Percentiles rank a stretch among this genome's conserved stretches.
phyloP scores from a whole-genome alignment of 2,888 invertebrate genomes.

The Tinea trinotella region DNA sequence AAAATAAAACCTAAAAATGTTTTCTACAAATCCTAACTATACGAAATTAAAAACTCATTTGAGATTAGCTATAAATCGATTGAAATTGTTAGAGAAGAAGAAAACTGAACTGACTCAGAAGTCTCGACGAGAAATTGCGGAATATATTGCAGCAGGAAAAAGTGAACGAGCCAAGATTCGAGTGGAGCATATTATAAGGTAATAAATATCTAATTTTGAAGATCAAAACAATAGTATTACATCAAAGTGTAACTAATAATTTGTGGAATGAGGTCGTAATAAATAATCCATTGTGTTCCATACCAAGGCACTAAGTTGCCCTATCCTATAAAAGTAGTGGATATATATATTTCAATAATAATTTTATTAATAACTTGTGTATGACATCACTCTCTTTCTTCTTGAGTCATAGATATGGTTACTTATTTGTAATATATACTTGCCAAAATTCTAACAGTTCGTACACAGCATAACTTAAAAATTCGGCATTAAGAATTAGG shows the following conservation, averaged over 20 bases:
- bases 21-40: constrained; percentile 93
- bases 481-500: too few species aligned
- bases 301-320: neutral
- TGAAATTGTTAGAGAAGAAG: constrained; percentile 97
- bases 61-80: constrained; percentile 90
- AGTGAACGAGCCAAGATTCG: constrained; percentile 93
- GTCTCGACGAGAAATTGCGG: constrained; percentile 96
- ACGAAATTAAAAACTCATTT: constrained; percentile 97
- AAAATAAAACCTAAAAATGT: constrained; percentile 73
- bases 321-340: neutral
- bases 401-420: too few species aligned
- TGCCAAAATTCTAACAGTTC: too few species aligned
- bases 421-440: too few species aligned
- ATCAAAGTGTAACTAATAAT: too few species aligned
- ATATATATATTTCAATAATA: too few species aligned
- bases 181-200: constrained; percentile 97
- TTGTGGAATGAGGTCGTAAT: too few species aligned
- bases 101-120: constrained; percentile 97
- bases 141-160: constrained; percentile 91
- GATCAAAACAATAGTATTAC: too few species aligned
- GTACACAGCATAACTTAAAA: too few species aligned
- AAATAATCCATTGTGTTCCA: neutral
- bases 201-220: constrained; percentile 19
- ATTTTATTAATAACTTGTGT: too few species aligned
- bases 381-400: too few species aligned